Conservation (phyloP, 1,140 invertebrate species). For the Ceratosolen fusciceps region DNA sequence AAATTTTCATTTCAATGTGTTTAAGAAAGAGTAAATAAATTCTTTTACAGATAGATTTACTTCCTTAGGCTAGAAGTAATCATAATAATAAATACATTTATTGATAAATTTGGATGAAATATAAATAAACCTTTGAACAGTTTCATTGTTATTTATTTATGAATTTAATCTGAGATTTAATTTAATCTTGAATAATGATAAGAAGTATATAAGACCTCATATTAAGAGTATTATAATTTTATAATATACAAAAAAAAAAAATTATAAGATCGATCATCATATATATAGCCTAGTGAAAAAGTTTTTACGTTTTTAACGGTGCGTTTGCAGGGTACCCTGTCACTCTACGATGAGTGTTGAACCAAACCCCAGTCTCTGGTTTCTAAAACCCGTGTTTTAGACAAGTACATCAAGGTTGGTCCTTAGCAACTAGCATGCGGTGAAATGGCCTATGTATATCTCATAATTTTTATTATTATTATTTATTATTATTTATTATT, state of each 20-base stretch:
- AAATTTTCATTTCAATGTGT: too few relatives aligned
- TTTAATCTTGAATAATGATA: too few relatives aligned
- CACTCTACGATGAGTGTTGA: conserved; percentile 71
- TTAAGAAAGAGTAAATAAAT: too few relatives aligned
- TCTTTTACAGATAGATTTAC: too few relatives aligned
- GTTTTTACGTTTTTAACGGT: conserved; percentile 69
- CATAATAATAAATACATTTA: too few relatives aligned
- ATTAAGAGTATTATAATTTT: too few relatives aligned
- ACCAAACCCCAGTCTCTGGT: conserved; percentile 70
- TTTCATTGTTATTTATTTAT: too few relatives aligned
- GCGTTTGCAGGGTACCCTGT: conserved; percentile 71
- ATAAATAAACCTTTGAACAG: too few relatives aligned
- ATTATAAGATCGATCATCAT: conserved; percentile 53
- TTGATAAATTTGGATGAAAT: too few relatives aligned
- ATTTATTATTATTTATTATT: conserved; percentile 44
- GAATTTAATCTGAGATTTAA: too few relatives aligned
- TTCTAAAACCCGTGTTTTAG: conserved; percentile 72
- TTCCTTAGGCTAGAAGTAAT: too few relatives aligned
- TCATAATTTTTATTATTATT: conserved; percentile 61
- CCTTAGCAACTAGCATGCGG: conserved; percentile 72
- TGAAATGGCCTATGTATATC: conserved; percentile 70
- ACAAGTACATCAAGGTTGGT: conserved; percentile 72
- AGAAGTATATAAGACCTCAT: too few relatives aligned
- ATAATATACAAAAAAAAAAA: neutral
- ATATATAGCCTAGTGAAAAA: conserved; percentile 58